Evolutionary conservation across 2,113 vertebrate genomes (phyloP).

Genomic region (Brachyistius frenatus): DNA sequence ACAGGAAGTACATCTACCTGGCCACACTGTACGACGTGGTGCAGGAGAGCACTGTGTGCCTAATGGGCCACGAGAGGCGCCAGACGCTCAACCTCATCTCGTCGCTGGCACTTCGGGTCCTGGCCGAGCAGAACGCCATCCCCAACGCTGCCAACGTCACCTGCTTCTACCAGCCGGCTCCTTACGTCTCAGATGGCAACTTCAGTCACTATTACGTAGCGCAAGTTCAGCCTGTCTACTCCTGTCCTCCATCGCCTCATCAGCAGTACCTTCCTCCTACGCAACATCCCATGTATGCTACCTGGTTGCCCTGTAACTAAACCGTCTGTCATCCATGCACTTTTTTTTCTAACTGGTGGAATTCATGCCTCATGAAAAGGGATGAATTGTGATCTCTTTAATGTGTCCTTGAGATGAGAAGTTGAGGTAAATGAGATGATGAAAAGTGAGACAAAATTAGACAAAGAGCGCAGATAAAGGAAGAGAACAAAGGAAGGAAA

Average conservation of each 20-base stretch:
- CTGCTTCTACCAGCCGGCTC: conserved; percentile 98
- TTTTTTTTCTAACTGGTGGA: conserved; percentile 9
- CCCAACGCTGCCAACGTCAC: conserved; percentile 97
- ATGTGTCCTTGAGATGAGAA: conserved; percentile 15
- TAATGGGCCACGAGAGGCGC: conserved; percentile 98
- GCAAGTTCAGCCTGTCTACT: conserved; percentile 94
- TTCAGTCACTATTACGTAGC: conserved; percentile 99
- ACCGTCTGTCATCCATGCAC: conserved; percentile 3
- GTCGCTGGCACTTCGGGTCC: conserved; percentile 92
- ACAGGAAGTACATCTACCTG: conserved; percentile 98
- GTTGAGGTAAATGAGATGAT: conserved; percentile 30
- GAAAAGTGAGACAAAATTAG: conserved; percentile 7
- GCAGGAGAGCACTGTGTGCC: conserved; percentile 97
- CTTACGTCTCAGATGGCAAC: conserved; percentile 95
- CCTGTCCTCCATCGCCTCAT: conserved; percentile 85
- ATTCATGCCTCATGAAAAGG: conserved; percentile 4
- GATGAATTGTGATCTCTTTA: conserved; percentile 2
- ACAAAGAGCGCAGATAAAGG: conserved; percentile 16
- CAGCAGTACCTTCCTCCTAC: conserved; percentile 80
- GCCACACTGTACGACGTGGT: conserved; percentile 95
- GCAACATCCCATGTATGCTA: conserved; percentile 85
- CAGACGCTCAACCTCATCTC: conserved; percentile 97
- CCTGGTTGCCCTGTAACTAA: conserved; percentile 98
- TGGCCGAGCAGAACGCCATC: conserved; percentile 96
- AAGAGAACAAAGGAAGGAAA: conserved; percentile 19